A percentile compares a stretch with the other conserved stretches of the same genome.
phyloP scores from a whole-genome alignment of 2,113 vertebrate species.

The Cacatua alba region DNA sequence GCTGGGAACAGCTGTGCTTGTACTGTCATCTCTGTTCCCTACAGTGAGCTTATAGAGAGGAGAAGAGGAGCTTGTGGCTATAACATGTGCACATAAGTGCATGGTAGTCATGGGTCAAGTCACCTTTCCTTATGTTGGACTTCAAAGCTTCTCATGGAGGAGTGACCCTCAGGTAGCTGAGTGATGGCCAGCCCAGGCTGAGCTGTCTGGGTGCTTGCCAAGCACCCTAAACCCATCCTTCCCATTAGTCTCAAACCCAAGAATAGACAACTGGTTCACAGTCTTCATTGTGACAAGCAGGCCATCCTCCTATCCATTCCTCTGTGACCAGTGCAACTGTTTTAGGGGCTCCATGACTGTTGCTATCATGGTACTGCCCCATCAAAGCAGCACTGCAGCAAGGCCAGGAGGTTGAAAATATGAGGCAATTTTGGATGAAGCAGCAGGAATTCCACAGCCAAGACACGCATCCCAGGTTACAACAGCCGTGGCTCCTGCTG shows the following conservation, averaged over 20 bases:
- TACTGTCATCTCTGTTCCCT: accelerated
- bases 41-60: background rate
- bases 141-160: background rate
- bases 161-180: accelerated
- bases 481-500: background rate
- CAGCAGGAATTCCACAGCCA: background rate
- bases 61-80: background rate
- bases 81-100: background rate
- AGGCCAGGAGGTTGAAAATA: background rate
- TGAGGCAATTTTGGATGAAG: background rate
- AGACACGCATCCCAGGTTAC: accelerated
- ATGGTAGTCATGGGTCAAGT: background rate
- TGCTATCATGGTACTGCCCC: background rate
- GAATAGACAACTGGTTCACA: background rate
- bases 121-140: background rate
- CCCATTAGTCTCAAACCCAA: background rate
- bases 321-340: background rate
- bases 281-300: background rate
- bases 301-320: background rate
- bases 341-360: background rate
- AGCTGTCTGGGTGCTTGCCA: background rate
- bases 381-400: background rate
- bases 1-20: background rate
- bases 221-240: background rate
- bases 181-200: background rate